phyloP scores from a whole-genome alignment of 2,113 vertebrate genomes.

The Cariama cristata region DNA sequence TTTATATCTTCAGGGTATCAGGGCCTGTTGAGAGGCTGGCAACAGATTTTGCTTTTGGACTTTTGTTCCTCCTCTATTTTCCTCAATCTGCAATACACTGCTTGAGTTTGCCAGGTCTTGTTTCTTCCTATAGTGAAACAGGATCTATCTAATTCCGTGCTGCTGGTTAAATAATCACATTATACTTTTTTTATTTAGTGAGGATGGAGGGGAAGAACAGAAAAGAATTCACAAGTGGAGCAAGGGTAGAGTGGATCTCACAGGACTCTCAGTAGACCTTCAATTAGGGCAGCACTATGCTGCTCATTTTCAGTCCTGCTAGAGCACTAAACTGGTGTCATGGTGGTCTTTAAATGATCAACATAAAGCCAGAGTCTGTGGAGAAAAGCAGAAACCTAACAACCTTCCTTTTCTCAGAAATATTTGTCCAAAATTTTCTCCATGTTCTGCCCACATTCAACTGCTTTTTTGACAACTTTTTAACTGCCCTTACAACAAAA shows the following conservation, averaged over 20 bases:
- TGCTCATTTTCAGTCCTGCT: neutral
- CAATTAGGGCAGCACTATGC: neutral
- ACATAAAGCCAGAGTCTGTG: neutral
- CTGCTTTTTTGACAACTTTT: neutral
- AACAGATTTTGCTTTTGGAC: neutral
- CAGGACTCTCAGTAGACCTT: neutral
- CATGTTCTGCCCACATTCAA: neutral
- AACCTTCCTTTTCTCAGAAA: neutral
- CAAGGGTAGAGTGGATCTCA: neutral
- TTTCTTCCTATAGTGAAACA: neutral
- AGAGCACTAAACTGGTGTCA: neutral
- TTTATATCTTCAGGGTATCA: neutral
- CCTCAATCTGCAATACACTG: neutral
- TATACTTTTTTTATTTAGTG: neutral
- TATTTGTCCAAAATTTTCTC: neutral
- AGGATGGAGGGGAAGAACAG: neutral
- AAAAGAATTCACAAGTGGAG: neutral
- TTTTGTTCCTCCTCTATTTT: neutral
- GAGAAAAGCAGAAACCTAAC: neutral
- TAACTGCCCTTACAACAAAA: neutral
- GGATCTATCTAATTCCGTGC: neutral
- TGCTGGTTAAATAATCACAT: neutral
- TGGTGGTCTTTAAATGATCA: neutral
- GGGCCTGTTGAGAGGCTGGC: neutral
- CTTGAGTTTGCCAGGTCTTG: neutral